A percentile compares a stretch with the other conserved stretches of the same genome.
Evolutionary conservation across 2,888 invertebrate species (phyloP).

Genomic region (Beris morrisii): DNA sequence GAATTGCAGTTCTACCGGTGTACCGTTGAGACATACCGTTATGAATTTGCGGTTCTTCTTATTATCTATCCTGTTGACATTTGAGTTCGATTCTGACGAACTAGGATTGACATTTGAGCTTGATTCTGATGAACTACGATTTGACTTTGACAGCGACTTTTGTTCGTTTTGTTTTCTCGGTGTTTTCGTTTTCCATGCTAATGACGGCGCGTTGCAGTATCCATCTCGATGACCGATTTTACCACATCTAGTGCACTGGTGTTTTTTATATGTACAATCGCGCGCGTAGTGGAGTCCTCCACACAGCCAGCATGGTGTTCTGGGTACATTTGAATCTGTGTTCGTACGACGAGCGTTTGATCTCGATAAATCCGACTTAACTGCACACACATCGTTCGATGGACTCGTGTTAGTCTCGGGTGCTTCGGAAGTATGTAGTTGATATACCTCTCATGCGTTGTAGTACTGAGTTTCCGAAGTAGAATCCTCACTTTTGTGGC

Average conservation of each 20-base stretch:
- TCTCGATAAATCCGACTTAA: background rate
- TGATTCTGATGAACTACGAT: too few species aligned
- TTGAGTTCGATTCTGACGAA: background rate
- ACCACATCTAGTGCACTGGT: background rate
- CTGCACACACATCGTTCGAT: background rate
- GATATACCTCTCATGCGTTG: constrained; percentile 34
- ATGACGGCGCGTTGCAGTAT: background rate
- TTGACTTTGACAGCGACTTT: background rate
- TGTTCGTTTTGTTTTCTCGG: background rate
- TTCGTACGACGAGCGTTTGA: background rate
- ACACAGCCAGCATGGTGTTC: background rate
- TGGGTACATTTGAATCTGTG: background rate
- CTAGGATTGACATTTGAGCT: too few species aligned
- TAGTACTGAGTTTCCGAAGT: constrained; percentile 35
- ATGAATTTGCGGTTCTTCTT: constrained; percentile 3
- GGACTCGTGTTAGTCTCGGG: background rate
- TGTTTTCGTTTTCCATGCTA: background rate
- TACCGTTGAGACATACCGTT: too few species aligned
- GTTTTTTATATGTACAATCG: background rate
- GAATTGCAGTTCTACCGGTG: background rate
- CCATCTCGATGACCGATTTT: constrained; percentile 3
- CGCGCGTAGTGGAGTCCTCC: background rate
- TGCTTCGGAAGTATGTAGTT: background rate
- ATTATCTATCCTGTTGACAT: background rate
- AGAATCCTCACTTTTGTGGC: constrained; percentile 38